phyloP scores from a whole-genome alignment of 2,888 invertebrate species.

The Bombylius discolor region DNA sequence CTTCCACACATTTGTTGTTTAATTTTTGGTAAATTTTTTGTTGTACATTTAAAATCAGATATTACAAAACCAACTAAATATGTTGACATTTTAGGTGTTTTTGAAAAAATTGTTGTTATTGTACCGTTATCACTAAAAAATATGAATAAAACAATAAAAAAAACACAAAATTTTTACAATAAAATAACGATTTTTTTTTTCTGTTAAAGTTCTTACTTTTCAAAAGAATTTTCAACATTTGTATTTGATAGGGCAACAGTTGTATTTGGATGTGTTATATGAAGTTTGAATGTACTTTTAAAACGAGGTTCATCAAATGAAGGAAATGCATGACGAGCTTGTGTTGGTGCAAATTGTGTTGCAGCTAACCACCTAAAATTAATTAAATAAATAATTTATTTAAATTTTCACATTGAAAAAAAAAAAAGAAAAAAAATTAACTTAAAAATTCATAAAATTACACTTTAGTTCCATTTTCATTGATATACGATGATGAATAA shows the following conservation, averaged over 20 bases:
- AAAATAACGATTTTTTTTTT: too few relatives aligned
- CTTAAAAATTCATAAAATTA: too few relatives aligned
- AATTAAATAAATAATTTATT: background rate
- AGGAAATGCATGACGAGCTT: conserved; percentile 52
- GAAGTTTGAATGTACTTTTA: conserved; percentile 49
- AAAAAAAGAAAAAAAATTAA: too few relatives aligned
- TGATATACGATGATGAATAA: conserved; percentile 41
- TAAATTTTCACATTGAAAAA: too few relatives aligned
- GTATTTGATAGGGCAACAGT: conserved; percentile 22
- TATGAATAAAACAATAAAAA: conserved; percentile 25
- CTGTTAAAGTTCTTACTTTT: background rate
- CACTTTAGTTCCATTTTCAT: conserved; percentile 8
- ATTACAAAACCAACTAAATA: conserved; percentile 72
- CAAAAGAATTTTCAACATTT: background rate
- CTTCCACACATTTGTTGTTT: conserved; percentile 5
- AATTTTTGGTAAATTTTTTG: background rate
- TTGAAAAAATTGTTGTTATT: conserved; percentile 17
- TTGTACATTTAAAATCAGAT: conserved; percentile 38
- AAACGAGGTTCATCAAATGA: conserved; percentile 57
- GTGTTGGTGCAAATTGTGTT: conserved; percentile 50
- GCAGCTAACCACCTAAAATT: conserved; percentile 35
- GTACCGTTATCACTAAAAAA: conserved; percentile 20
- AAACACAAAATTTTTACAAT: too few relatives aligned
- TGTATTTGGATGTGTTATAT: conserved; percentile 39
- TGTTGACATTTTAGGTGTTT: conserved; percentile 54